Conservation (phyloP, 2,888 invertebrate genomes). For the Suillia variegata region DNA sequence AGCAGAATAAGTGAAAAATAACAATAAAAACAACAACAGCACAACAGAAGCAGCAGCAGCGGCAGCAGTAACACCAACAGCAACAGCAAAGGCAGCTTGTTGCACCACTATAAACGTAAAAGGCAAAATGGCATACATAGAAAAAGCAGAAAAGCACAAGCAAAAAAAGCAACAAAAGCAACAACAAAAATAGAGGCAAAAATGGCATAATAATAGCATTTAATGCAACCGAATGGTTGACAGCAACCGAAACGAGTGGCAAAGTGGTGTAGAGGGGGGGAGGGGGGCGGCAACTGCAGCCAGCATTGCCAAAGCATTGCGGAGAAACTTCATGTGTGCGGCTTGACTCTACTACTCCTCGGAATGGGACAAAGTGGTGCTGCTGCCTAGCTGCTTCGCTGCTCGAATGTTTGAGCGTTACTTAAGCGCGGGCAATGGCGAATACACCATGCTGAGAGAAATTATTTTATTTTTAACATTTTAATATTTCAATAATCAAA, state of each 20-base stretch:
- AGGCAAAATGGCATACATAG: neutral
- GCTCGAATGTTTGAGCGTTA: no score
- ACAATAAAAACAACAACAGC: neutral
- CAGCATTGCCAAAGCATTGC: no score
- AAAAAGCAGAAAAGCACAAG: neutral
- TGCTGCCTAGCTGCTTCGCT: no score
- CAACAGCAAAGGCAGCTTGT: neutral
- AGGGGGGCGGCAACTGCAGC: no score
- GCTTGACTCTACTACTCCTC: no score
- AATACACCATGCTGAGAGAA: no score
- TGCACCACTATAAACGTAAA: neutral
- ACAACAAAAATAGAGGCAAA: constrained; percentile 13
- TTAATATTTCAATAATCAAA: no score
- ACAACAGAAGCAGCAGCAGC: neutral
- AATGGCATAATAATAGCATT: constrained; percentile 51
- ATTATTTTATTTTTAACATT: no score
- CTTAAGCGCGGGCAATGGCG: no score
- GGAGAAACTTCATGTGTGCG: neutral
- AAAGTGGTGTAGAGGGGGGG: no score
- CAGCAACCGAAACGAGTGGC: no score
- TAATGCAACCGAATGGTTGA: constrained; percentile 24
- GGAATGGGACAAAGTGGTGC: no score
- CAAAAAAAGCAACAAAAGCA: neutral
- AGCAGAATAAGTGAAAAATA: neutral
- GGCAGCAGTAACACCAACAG: neutral